phyloP scores from a whole-genome alignment of 1,140 invertebrate genomes.

The Lerema accius region DNA sequence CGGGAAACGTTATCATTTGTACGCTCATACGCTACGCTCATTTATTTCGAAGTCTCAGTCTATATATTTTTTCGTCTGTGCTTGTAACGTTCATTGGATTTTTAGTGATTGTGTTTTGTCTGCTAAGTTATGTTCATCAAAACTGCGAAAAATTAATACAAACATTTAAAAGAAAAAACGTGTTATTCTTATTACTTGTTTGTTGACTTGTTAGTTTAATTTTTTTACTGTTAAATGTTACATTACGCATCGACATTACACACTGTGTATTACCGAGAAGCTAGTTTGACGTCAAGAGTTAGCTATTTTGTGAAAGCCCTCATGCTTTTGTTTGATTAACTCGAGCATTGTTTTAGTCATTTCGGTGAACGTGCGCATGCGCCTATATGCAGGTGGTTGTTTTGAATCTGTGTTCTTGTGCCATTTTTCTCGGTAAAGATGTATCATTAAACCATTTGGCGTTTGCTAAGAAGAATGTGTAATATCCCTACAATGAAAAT shows the following conservation, averaged over 20 bases:
- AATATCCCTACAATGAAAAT: too few species aligned
- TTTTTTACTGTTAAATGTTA: background rate
- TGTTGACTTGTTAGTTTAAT: too few species aligned
- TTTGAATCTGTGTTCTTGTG: background rate
- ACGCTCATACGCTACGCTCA: too few species aligned
- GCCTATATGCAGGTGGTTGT: background rate
- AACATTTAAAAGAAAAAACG: too few species aligned
- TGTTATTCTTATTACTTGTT: too few species aligned
- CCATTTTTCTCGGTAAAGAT: background rate
- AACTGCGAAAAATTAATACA: too few species aligned
- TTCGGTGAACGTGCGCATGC: constrained; percentile 9
- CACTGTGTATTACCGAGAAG: constrained; percentile 10
- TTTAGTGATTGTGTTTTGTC: too few species aligned
- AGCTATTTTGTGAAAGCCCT: constrained; percentile 19
- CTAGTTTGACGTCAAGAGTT: constrained; percentile 27
- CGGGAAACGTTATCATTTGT: too few species aligned
- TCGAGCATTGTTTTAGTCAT: constrained; percentile 27
- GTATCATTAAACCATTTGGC: background rate
- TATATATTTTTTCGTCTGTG: too few species aligned
- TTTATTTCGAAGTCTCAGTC: too few species aligned
- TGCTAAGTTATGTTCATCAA: too few species aligned
- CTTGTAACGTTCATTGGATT: too few species aligned
- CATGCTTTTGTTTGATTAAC: constrained; percentile 31
- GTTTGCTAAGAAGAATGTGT: background rate
- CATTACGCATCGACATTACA: constrained; percentile 10